Evolutionary conservation across 1,140 invertebrate genomes (phyloP).

Genomic region (Hesperophylax magnus): DNA sequence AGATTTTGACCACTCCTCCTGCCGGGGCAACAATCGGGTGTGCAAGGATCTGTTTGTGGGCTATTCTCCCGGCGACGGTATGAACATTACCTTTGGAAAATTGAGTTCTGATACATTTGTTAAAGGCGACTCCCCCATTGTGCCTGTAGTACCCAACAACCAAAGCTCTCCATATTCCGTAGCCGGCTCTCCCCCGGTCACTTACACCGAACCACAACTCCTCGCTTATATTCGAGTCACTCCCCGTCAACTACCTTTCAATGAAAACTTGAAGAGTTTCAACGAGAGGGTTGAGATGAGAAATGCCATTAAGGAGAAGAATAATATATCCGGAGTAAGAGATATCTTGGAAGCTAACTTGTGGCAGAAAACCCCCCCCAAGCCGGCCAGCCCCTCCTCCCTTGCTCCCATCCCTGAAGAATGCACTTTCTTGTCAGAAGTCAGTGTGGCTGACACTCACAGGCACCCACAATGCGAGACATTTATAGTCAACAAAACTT

Average conservation of each 20-base stretch:
- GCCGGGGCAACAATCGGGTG: not conserved
- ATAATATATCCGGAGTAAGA: conserved; percentile 40
- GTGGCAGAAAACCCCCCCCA: conserved; percentile 64
- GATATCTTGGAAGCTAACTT: conserved; percentile 59
- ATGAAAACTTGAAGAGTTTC: conserved; percentile 43
- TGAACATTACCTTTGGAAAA: conserved; percentile 47
- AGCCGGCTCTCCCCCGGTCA: conserved; percentile 38
- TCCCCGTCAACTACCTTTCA: conserved; percentile 38
- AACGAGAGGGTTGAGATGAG: conserved; percentile 47
- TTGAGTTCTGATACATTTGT: conserved; percentile 67
- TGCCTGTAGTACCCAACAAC: conserved; percentile 54
- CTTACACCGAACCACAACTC: not conserved
- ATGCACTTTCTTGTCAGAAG: conserved; percentile 61
- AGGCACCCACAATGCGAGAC: conserved; percentile 49
- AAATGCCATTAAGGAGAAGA: conserved; percentile 52
- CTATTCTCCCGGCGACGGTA: conserved; percentile 58
- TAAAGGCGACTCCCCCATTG: conserved; percentile 66
- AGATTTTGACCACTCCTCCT: conserved; percentile 59
- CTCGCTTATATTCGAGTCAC: not conserved
- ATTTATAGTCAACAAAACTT: conserved; percentile 52
- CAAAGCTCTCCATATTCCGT: conserved; percentile 55
- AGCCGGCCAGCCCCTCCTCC: conserved; percentile 63
- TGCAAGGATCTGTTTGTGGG: conserved; percentile 62
- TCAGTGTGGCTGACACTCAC: conserved; percentile 4
- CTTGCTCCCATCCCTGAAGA: conserved; percentile 69